A percentile compares a stretch with the other conserved stretches of the same genome.
Conservation (phyloP, 2,113 vertebrate genomes). For the Budorcas taxicolor region DNA sequence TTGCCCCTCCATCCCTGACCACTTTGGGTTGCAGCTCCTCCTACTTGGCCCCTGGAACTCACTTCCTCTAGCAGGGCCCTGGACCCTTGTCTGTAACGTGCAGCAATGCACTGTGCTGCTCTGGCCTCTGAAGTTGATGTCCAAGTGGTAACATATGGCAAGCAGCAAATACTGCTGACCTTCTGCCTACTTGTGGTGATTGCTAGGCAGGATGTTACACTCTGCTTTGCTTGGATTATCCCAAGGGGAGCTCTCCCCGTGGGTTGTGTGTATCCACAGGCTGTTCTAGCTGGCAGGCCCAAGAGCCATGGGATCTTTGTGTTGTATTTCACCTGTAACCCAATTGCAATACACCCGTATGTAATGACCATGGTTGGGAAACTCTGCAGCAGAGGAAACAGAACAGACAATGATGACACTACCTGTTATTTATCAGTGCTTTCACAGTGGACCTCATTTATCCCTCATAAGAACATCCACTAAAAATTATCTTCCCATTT, state of each 20-base stretch:
- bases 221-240: neutral
- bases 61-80: neutral
- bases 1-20: neutral
- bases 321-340: neutral
- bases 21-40: neutral
- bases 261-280: neutral
- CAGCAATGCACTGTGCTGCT: neutral
- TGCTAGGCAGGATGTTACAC: neutral
- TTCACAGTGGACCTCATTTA: neutral
- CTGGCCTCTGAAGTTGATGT: neutral
- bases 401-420: neutral
- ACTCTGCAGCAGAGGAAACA: neutral
- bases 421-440: neutral
- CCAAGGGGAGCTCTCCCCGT: neutral
- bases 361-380: neutral
- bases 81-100: fast-evolving
- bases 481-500: neutral
- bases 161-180: neutral
- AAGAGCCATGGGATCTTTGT: neutral
- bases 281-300: neutral
- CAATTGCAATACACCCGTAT: neutral
- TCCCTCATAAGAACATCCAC: neutral
- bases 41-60: neutral
- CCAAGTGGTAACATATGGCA: neutral
- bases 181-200: neutral